Percentiles rank a stretch among this genome's conserved stretches.
Conservation (phyloP, 2,888 invertebrate species). For the Scrobipalpa atriplicella region DNA sequence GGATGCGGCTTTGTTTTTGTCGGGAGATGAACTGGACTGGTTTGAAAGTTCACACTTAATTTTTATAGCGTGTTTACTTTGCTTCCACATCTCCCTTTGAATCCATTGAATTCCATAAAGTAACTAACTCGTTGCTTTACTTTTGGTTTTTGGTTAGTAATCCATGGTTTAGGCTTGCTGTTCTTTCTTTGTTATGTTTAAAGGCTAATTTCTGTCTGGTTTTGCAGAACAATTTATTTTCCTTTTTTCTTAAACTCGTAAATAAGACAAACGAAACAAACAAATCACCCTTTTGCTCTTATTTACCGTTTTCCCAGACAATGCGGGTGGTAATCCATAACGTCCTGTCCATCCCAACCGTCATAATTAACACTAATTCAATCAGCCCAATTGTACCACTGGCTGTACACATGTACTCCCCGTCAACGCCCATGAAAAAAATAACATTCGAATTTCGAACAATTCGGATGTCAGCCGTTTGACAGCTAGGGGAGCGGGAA, state of each 20-base stretch:
- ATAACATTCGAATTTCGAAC: slow-evolving; percentile 69
- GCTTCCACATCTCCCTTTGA: too few species aligned
- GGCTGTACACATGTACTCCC: slow-evolving; percentile 57
- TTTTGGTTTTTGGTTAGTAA: too few species aligned
- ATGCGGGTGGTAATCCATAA: slow-evolving; percentile 79
- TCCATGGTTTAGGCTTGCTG: too few species aligned
- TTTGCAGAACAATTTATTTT: too few species aligned
- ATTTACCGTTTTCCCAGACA: slow-evolving; percentile 54
- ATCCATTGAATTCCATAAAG: too few species aligned
- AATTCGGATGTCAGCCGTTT: slow-evolving; percentile 68
- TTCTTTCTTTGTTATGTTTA: too few species aligned
- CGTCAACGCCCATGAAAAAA: slow-evolving; percentile 75
- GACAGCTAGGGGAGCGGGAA: slow-evolving; percentile 80
- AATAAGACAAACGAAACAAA: slow-evolving; percentile 4
- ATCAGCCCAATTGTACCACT: slow-evolving; percentile 77
- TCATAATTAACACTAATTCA: slow-evolving; percentile 77
- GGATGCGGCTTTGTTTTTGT: not conserved
- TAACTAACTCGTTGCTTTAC: too few species aligned
- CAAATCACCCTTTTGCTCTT: slow-evolving; percentile 40
- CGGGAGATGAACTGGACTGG: too few species aligned
- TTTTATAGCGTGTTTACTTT: too few species aligned
- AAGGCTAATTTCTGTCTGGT: too few species aligned
- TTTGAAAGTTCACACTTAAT: too few species aligned
- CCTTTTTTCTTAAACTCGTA: not conserved
- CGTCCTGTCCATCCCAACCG: slow-evolving; percentile 43